Conservation (phyloP, 2,113 vertebrate genomes). For the Elaphurus davidianus region DNA sequence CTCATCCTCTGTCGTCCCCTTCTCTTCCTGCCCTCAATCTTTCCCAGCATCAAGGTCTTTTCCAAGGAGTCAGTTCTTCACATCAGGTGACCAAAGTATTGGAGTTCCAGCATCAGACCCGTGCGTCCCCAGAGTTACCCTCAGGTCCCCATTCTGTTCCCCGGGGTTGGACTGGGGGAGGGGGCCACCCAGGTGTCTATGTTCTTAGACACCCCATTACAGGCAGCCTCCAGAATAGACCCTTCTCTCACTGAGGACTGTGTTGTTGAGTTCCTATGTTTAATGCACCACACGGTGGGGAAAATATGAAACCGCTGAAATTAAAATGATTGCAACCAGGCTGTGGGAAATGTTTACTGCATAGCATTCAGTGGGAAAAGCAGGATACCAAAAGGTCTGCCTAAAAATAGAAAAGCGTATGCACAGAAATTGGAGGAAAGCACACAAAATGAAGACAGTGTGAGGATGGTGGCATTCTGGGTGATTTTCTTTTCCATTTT, state of each 20-base stretch:
- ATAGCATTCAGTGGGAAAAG: background rate
- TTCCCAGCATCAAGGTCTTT: background rate
- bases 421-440: background rate
- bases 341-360: background rate
- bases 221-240: background rate
- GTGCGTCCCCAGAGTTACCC: background rate
- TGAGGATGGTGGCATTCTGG: rapidly evolving
- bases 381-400: background rate
- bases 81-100: background rate
- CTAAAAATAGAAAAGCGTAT: background rate
- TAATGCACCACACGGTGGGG: background rate
- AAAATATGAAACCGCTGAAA: background rate
- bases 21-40: background rate
- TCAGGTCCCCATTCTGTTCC: background rate
- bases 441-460: background rate
- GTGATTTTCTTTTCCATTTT: background rate
- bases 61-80: background rate
- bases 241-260: background rate
- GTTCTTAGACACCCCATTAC: background rate
- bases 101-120: background rate
- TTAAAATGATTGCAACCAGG: background rate
- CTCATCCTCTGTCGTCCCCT: background rate
- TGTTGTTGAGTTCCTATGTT: background rate
- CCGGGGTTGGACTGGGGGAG: rapidly evolving
- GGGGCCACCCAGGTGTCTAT: background rate